Evolutionary conservation across 2,888 invertebrate genomes (phyloP).

Genomic region (Drosophila quasianomalipes): DNA sequence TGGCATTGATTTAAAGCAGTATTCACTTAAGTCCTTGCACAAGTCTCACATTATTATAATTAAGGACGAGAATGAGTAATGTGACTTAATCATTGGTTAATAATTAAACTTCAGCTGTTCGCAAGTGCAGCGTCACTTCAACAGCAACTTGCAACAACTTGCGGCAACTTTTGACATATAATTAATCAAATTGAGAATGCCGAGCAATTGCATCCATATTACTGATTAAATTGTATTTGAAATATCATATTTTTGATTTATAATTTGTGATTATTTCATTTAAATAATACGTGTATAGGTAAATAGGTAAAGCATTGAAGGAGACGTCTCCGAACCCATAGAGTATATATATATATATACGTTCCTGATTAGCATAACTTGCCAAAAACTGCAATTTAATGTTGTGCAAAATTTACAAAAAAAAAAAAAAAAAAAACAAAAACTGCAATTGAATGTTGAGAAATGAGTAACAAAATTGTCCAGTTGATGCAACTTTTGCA

Average conservation of each 20-base stretch:
- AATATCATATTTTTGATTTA: background rate
- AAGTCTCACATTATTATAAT: slow-evolving; percentile 24
- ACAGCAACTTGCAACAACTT: slow-evolving; percentile 23
- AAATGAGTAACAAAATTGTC: background rate
- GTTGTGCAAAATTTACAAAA: background rate
- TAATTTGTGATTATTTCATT: background rate
- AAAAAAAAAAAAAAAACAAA: background rate
- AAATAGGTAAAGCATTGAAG: background rate
- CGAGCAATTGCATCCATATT: background rate
- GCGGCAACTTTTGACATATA: slow-evolving; percentile 5
- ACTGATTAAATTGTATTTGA: background rate
- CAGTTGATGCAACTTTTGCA: slow-evolving; percentile 8
- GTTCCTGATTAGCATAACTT: background rate
- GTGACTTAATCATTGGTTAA: slow-evolving; percentile 54
- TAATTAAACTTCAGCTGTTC: slow-evolving; percentile 50
- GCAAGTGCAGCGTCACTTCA: slow-evolving; percentile 13
- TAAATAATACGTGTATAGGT: background rate
- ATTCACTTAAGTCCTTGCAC: slow-evolving; percentile 35
- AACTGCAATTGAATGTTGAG: background rate
- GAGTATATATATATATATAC: too few relatives aligned
- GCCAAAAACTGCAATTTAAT: background rate
- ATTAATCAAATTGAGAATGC: background rate
- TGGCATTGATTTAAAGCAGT: slow-evolving; percentile 63
- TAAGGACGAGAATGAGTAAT: slow-evolving; percentile 46
- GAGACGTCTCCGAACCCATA: background rate